Base-by-base conservation (phyloP, 2,797 vertebrate species). In the Pogonophryne albipinna region DNA sequence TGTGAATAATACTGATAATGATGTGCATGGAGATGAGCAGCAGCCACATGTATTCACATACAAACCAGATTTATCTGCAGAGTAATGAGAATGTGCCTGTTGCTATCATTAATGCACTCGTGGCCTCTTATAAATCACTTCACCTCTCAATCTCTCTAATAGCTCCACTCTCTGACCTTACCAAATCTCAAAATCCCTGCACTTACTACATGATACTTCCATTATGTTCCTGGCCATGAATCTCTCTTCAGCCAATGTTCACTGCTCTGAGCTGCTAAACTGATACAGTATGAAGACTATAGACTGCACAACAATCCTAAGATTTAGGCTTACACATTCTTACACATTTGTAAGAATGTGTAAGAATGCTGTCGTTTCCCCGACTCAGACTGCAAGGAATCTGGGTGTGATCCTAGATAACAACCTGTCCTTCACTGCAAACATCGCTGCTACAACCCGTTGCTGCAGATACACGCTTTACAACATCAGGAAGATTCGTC, bases 1-100 rank as follows among this genome's bases (percentile, higher is more conserved):
- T 45, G 49, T 19, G 62, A 66, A 75, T 67, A 58, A 60, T 31
- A 60, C 53, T 8, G 51, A 72, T 44, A 67, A 53, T n/a, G 20
- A 8, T 0, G 7, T 13, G 56, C 52, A 56, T n/a, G 45, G 19
- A 68, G 46, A 71, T n/a, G 50, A 41, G 44, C 13, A 42, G 9
- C 63, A 41, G 51, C 16, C 17, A 49, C 16, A 12, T 3, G 3
- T 0, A 10, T 42, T 68, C 16, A 65, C 63, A 72, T 27, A 34
- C 49, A 78, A 51, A 69, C 9, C 45, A 56, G 10, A 69, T 58
- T 23, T n/a, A 47, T 66, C 27, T 38, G 9, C 42, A 19, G 56
- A 38, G 49, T 71, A 63, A 74, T 58, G 71, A 75, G 31, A 44
- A 50, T 63, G 15, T 47, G 16, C 38, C 44, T 50, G 41, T 46